phyloP scores from a whole-genome alignment of 2,888 invertebrate genomes.

The Epinotia ramella region DNA sequence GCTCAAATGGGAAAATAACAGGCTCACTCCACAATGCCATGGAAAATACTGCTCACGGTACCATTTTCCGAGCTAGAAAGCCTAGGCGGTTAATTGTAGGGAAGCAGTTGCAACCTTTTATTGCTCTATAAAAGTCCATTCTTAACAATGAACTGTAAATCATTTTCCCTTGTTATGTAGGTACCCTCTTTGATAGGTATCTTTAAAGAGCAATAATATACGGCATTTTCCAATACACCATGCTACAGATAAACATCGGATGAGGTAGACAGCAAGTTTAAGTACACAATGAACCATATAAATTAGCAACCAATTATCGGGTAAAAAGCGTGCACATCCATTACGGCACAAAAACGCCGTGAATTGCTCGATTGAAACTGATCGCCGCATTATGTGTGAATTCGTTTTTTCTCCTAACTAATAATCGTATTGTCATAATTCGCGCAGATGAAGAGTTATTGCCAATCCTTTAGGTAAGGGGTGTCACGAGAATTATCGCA shows the following conservation, averaged over 20 bases:
- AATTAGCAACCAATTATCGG: constrained; percentile 69
- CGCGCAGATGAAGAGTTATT: constrained; percentile 34
- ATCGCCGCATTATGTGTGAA: constrained; percentile 61
- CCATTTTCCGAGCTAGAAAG: constrained; percentile 77
- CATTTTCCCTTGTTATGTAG: constrained; percentile 47
- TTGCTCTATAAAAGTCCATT: constrained; percentile 52
- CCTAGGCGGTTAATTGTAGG: constrained; percentile 66
- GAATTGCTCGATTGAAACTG: constrained; percentile 71
- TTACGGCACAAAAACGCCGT: constrained; percentile 60
- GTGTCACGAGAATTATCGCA: constrained; percentile 24
- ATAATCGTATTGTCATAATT: constrained; percentile 42
- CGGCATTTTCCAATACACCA: constrained; percentile 22
- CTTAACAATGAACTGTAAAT: constrained; percentile 53
- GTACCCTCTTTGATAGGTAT: constrained; percentile 11
- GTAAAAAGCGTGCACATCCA: constrained; percentile 62
- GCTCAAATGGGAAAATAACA: constrained; percentile 84
- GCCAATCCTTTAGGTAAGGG: not conserved
- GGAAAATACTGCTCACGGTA: constrained; percentile 71
- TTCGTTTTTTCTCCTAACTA: constrained; percentile 59
- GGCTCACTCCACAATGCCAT: constrained; percentile 79
- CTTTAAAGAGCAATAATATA: constrained; percentile 6
- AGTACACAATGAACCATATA: constrained; percentile 43
- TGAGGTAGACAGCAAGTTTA: constrained; percentile 40
- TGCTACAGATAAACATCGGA: constrained; percentile 32
- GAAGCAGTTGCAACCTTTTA: constrained; percentile 61